Base-by-base conservation (phyloP, 2,888 invertebrate species). In the Tanypteryx hageni region DNA sequence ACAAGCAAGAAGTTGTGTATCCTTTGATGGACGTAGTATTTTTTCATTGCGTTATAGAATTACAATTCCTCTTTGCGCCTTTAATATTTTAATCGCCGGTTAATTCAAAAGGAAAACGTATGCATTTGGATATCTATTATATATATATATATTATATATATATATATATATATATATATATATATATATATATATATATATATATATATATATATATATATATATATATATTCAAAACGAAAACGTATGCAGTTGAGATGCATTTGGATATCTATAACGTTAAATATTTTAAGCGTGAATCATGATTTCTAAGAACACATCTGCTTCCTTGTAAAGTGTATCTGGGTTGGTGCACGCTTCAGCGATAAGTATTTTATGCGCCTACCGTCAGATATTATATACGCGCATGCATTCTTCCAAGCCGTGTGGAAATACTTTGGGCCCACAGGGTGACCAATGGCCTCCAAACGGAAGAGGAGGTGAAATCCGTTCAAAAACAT, bases 401-500 rank as follows among this genome's bases (percentile, higher is more conserved):
- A 9, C 68, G 22, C 18, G 5, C 68, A 68, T 68, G 68, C 22
- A 76, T 18, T 89, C 64, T 31, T 64, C 27, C 56, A 57, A 44
- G 16, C 14, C 18, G 44, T 64, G 16, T 3, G 64, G 89, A 68
- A 89, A 89, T 64, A 89, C 31, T 64, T 14, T 16, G 64, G 89
- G n/a, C 31, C 68, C 89, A 18, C 89, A 44, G 44, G 68, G 89
- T 44, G 44, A 18, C 27, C 89, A n/a, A 18, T 18, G n/a, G 89
- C 61, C 44, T 27, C 64, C 61, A 11, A 13, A 27, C 14, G n/a
- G 58, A 27, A 68, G 83, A 83, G 18, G 83, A 83, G 83, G 56
- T 83, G 83, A 83, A 83, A 83, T 83, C 83, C 57, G 56, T 44
- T 83, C 5, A 44, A 56, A 57, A 57, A 27, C 44, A 83, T 56